Conservation (phyloP, 2,888 invertebrate species). For the Drosophila imparisetae region DNA sequence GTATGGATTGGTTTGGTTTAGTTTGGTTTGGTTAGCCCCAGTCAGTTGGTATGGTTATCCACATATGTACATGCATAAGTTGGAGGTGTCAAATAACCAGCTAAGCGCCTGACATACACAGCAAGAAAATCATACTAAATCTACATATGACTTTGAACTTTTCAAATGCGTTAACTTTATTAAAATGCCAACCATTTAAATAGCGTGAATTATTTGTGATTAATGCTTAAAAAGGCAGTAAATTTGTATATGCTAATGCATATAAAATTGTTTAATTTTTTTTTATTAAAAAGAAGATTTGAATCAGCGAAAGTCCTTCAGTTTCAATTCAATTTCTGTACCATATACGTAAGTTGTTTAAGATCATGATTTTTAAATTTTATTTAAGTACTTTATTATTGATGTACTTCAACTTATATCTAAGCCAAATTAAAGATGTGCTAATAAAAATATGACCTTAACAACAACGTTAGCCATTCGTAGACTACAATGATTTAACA, state of each 20-base stretch:
- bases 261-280: neutral
- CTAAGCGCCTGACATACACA: slow-evolving; percentile 46
- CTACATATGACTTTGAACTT: neutral
- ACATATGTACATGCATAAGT: slow-evolving; percentile 17
- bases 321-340: neutral
- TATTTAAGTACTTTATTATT: neutral
- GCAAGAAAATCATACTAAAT: neutral
- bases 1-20: neutral
- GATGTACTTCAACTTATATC: neutral
- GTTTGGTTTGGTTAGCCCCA: slow-evolving; percentile 4
- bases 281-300: neutral
- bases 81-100: slow-evolving; percentile 68
- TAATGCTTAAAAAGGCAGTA: neutral
- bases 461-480: neutral
- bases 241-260: neutral
- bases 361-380: neutral
- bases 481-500: neutral
- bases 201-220: neutral
- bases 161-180: neutral
- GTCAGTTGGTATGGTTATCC: slow-evolving; percentile 21
- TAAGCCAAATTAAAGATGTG: neutral
- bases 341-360: neutral
- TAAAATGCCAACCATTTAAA: neutral
- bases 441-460: neutral
- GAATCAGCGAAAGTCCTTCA: neutral